These are phyloP conservation scores for Erpornis zantholeuca DNA, from an alignment of 2,113 vertebrate genomes.

Conservation along the genomic window DNA sequence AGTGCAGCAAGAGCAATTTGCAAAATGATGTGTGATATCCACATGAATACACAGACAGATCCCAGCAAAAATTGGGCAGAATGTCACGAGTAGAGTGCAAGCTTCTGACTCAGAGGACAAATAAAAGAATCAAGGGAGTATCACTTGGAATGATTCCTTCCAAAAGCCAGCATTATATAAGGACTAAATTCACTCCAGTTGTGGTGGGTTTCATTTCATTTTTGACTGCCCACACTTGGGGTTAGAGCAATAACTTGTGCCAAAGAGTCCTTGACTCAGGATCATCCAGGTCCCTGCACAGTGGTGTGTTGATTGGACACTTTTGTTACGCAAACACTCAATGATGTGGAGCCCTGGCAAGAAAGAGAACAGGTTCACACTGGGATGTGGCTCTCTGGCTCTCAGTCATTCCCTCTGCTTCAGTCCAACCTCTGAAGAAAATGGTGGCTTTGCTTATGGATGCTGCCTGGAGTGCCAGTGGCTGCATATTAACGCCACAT, in stretches of 20 bases:
- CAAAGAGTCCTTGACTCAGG: neutral
- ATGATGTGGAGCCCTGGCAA: neutral
- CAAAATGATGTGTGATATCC: neutral
- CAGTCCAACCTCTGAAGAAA: neutral
- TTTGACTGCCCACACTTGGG: neutral
- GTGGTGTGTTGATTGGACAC: neutral
- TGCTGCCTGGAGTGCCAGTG: neutral
- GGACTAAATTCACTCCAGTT: neutral
- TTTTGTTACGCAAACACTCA: neutral
- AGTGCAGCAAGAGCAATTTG: neutral
- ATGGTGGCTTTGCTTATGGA: neutral
- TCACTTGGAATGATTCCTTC: neutral
- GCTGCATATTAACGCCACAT: neutral
- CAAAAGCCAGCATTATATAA: neutral
- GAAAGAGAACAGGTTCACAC: neutral
- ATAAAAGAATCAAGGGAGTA: neutral
- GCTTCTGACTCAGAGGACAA: neutral
- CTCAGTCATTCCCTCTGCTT: neutral
- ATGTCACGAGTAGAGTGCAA: neutral
- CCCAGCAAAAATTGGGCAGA: neutral
- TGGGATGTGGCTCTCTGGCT: neutral
- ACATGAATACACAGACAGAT: neutral
- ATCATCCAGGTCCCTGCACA: neutral
- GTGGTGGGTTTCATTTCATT: neutral
- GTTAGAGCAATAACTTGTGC: neutral